Evolutionary conservation across 2,888 invertebrate species (phyloP).

Genomic region (Fabriciana adippe): DNA sequence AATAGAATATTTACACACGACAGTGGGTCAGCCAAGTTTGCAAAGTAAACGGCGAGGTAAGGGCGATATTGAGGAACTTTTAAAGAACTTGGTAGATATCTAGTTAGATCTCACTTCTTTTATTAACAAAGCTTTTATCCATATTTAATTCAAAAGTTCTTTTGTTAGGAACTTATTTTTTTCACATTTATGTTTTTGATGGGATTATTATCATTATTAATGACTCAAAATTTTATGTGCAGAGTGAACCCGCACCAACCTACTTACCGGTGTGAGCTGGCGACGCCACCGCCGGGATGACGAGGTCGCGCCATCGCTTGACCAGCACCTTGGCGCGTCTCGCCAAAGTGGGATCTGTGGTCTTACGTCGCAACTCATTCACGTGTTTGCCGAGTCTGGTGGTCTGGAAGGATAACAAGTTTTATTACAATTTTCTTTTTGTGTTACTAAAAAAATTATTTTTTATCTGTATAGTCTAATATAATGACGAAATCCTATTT

Average conservation of each 20-base stretch:
- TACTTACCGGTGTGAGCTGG: slow-evolving; percentile 66
- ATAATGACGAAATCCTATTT: too few species aligned
- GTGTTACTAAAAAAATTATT: too few species aligned
- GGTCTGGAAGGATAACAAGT: slow-evolving; percentile 81
- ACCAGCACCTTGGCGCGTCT: slow-evolving; percentile 95
- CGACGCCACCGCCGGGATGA: slow-evolving; percentile 82
- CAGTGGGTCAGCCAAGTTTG: too few species aligned
- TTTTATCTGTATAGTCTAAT: too few species aligned
- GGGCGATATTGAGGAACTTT: too few species aligned
- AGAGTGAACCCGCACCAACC: background rate
- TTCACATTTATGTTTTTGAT: too few species aligned
- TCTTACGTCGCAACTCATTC: slow-evolving; percentile 94
- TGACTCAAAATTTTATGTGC: background rate
- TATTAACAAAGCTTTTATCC: too few species aligned
- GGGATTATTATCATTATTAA: background rate
- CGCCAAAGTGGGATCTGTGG: slow-evolving; percentile 91
- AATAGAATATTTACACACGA: too few species aligned
- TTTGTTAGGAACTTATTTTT: too few species aligned
- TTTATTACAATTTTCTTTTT: background rate
- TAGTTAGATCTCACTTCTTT: background rate
- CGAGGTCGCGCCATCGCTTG: slow-evolving; percentile 95
- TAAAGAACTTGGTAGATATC: too few species aligned
- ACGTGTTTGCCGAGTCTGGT: slow-evolving; percentile 97
- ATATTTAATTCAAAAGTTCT: too few species aligned
- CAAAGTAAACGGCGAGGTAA: too few species aligned